Percentiles rank a stretch among this genome's conserved stretches.
phyloP scores from a whole-genome alignment of 2,888 invertebrate genomes.

The Sepiola atlantica region DNA sequence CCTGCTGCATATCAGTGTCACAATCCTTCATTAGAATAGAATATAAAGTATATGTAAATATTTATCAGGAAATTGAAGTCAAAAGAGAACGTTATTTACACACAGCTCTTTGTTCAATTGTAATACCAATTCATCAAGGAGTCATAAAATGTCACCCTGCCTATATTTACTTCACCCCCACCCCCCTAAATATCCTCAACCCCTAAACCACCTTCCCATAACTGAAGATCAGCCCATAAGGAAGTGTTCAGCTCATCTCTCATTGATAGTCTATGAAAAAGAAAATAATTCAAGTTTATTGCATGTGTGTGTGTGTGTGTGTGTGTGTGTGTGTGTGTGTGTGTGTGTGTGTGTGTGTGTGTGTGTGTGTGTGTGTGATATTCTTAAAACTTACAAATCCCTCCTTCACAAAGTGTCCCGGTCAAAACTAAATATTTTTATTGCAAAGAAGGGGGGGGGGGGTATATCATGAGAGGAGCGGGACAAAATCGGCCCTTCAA shows the following conservation, averaged over 20 bases:
- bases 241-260: slow-evolving; percentile 13
- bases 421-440: background rate
- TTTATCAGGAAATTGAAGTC: background rate
- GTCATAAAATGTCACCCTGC: slow-evolving; percentile 11
- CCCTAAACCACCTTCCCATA: background rate
- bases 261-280: background rate
- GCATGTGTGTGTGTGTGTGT: background rate
- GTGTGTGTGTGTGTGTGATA: too few species aligned
- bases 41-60: background rate
- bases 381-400: background rate
- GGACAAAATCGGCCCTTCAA: background rate
- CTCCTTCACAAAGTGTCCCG: background rate
- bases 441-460: background rate
- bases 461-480: background rate
- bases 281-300: background rate
- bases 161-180: background rate
- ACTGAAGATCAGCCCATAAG: background rate
- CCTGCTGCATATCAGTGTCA: background rate
- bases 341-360: background rate
- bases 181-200: background rate
- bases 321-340: too few species aligned
- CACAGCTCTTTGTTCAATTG: background rate
- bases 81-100: background rate
- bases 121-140: slow-evolving; percentile 16
- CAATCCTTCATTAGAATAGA: background rate